Evolutionary conservation across 2,797 vertebrate genomes (phyloP).

Genomic region (Poecilia wingei): DNA sequence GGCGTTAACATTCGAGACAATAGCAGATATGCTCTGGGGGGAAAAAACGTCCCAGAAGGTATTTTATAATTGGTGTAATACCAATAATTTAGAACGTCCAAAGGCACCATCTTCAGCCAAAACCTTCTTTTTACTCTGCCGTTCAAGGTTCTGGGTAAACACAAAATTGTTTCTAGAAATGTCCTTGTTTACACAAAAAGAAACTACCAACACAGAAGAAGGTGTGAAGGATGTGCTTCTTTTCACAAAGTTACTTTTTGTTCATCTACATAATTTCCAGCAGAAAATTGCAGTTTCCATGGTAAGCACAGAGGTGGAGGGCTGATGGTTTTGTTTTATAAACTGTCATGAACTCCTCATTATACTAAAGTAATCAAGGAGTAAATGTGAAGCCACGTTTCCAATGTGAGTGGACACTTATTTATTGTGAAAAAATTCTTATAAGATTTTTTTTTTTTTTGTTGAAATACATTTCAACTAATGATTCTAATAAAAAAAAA

Average conservation of each 20-base stretch:
- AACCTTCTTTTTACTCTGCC: not conserved
- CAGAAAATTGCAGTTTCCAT: not conserved
- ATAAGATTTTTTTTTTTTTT: no score
- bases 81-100: not conserved
- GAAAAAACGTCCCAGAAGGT: not conserved
- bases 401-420: not conserved
- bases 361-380: not conserved
- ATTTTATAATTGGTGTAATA: not conserved
- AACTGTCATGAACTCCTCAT: not conserved
- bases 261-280: not conserved
- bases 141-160: not conserved
- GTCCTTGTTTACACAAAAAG: not conserved
- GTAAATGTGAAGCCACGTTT: not conserved
- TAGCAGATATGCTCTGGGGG: not conserved
- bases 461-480: no score
- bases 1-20: not conserved
- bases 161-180: not conserved
- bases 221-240: not conserved
- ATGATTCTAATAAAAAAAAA: no score
- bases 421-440: no score
- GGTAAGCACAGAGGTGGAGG: not conserved
- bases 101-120: not conserved
- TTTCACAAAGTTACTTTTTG: not conserved
- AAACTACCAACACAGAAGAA: not conserved
- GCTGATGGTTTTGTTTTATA: not conserved